Percentiles rank a stretch among this genome's conserved stretches.
These are phyloP conservation scores for Drosophila erecta DNA, from an alignment of 1,140 invertebrate species.

Conservation along the genomic window DNA sequence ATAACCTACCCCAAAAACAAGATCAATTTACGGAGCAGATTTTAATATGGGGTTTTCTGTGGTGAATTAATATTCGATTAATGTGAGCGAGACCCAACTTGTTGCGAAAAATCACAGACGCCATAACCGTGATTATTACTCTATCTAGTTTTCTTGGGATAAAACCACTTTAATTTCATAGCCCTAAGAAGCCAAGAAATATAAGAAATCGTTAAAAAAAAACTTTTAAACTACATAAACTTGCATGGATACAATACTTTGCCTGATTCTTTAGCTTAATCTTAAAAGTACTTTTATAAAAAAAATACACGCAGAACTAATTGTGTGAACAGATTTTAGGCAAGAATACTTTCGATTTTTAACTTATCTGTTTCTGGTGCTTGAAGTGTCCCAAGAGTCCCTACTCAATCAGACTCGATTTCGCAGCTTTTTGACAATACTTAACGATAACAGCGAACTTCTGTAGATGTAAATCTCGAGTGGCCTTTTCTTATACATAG, in stretches of 20 bases:
- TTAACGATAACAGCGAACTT: slow-evolving; percentile 20
- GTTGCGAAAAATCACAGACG: no score
- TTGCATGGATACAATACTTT: neutral
- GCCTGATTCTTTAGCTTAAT: neutral
- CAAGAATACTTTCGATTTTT: neutral
- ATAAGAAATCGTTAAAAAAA: no score
- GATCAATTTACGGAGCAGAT: no score
- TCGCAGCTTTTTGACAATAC: slow-evolving; percentile 31
- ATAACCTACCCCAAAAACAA: slow-evolving; percentile 18
- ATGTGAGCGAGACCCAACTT: no score
- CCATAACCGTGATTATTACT: no score
- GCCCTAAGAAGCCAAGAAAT: no score
- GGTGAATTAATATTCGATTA: no score
- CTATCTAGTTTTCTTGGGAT: no score
- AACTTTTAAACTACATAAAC: no score
- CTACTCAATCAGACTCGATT: slow-evolving; percentile 23
- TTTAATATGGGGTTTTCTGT: no score
- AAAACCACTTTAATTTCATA: no score
- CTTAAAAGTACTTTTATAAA: neutral
- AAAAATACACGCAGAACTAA: neutral
- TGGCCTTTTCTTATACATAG: slow-evolving; percentile 9
- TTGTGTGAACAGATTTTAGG: no score
- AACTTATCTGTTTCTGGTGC: slow-evolving; percentile 30
- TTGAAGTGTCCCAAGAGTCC: slow-evolving; percentile 17
- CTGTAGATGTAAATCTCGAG: slow-evolving; percentile 28